A percentile compares a stretch with the other conserved stretches of the same genome.
phyloP scores from a whole-genome alignment of 2,888 invertebrate genomes.

The Sminthurinus aureus region DNA sequence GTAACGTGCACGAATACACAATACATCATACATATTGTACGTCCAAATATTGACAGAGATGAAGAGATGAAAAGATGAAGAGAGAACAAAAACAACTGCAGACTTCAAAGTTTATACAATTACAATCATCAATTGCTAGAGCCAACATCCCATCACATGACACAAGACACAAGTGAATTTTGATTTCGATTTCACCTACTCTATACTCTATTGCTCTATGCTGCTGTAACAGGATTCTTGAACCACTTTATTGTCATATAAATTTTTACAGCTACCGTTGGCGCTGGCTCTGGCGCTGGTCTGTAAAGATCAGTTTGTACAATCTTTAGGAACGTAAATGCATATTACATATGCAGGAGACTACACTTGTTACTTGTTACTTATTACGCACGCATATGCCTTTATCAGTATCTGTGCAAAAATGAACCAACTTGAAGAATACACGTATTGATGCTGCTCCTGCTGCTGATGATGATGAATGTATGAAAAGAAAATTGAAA shows the following conservation, averaged over 20 bases:
- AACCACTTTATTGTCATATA: background rate
- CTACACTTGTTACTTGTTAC: no score
- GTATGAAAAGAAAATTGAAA: background rate
- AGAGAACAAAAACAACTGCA: background rate
- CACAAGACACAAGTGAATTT: background rate
- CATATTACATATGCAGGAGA: background rate
- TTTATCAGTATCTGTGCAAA: background rate
- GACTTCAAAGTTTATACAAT: background rate
- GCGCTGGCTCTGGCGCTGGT: no score
- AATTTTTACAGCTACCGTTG: background rate
- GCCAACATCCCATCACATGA: background rate
- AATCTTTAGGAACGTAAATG: background rate
- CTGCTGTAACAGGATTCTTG: background rate
- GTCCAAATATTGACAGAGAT: background rate
- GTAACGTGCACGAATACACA: no score
- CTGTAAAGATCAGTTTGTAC: background rate
- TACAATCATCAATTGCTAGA: background rate
- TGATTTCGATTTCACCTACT: conserved; percentile 1
- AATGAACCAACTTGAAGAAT: background rate
- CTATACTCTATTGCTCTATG: background rate
- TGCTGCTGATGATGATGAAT: background rate
- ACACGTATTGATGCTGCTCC: background rate
- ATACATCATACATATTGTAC: no score
- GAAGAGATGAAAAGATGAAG: background rate
- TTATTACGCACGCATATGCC: no score